Percentiles rank a stretch among this genome's conserved stretches.
Conservation (phyloP, 2,888 invertebrate species). For the Drosophila robusta region DNA sequence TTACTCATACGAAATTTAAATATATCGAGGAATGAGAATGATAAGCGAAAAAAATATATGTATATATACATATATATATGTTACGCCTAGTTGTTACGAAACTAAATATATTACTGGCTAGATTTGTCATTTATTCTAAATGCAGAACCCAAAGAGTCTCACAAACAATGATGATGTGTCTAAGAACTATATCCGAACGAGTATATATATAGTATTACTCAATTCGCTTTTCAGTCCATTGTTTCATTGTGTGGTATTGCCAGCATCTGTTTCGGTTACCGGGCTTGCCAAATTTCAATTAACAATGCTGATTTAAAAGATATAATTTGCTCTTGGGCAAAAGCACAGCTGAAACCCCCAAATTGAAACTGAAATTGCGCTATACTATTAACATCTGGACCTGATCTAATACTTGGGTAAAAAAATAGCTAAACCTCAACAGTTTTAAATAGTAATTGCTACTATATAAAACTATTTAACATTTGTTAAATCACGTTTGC, state of each 20-base stretch:
- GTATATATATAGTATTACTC: background rate
- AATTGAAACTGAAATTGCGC: background rate
- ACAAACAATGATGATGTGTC: no score
- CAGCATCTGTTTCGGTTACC: background rate
- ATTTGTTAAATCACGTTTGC: background rate
- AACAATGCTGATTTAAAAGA: background rate
- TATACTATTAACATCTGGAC: background rate
- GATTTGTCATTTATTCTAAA: background rate
- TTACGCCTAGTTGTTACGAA: no score
- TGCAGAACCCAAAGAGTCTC: background rate
- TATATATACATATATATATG: no score
- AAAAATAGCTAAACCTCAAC: background rate
- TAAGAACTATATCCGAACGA: no score
- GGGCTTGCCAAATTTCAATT: constrained; percentile 40
- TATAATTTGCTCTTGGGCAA: constrained; percentile 14
- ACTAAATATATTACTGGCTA: no score
- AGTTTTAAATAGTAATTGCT: background rate
- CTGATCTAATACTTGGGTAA: background rate
- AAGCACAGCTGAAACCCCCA: background rate
- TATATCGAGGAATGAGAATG: no score
- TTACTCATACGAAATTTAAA: no score
- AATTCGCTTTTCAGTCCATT: background rate
- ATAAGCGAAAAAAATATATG: no score
- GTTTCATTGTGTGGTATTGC: background rate
- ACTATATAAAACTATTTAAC: no score